A percentile compares a stretch with the other conserved stretches of the same genome.
Conservation (phyloP, 2,797 vertebrate genomes). For the Neosilurus hyrtlii region DNA sequence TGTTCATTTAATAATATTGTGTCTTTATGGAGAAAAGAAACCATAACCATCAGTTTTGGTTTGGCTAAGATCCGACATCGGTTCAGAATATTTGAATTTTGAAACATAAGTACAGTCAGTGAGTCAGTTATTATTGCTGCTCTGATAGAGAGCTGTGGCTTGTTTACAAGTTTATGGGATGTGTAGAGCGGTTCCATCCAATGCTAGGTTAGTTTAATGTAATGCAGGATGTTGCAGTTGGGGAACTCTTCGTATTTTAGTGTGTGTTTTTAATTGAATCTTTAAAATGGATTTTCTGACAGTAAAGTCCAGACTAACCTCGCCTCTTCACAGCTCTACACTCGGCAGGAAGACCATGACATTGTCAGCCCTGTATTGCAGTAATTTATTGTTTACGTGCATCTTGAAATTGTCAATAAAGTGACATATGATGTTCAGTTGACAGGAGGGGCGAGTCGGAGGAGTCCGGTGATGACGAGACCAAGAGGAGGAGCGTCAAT, state of each 20-base stretch:
- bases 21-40: background rate
- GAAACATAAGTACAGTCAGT: background rate
- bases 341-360: background rate
- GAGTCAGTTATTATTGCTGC: background rate
- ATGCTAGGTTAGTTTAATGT: too few relatives aligned
- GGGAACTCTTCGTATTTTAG: background rate
- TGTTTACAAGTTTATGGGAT: background rate
- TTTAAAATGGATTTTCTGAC: background rate
- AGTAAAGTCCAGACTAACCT: background rate
- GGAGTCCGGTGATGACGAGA: conserved; percentile 94
- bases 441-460: conserved; percentile 92
- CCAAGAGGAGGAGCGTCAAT: conserved; percentile 78
- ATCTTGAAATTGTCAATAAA: background rate
- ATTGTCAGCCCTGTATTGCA: background rate
- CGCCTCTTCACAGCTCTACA: background rate
- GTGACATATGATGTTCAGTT: conserved; percentile 70
- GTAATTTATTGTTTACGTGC: background rate
- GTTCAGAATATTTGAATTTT: background rate
- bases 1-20: background rate
- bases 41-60: background rate
- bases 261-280: background rate
- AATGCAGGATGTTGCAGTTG: too few relatives aligned
- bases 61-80: too few relatives aligned
- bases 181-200: background rate
- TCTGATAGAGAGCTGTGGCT: background rate